Conservation (phyloP, 1,140 invertebrate species). For the Phthorimaea operculella region DNA sequence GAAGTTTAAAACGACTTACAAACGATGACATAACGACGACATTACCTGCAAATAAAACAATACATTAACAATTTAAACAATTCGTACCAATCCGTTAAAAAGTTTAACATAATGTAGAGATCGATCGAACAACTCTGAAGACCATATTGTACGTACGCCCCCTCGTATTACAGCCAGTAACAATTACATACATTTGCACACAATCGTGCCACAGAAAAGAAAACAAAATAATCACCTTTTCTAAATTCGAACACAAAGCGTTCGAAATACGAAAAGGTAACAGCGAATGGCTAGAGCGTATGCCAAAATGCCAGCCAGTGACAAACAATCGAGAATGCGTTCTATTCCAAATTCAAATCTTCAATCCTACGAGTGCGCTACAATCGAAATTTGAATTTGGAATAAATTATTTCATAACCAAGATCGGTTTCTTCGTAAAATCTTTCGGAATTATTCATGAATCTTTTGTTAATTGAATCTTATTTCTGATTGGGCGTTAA, state of each 20-base stretch:
- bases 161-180: slow-evolving; percentile 22
- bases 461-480: slow-evolving; percentile 27
- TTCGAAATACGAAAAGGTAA: slow-evolving; percentile 31
- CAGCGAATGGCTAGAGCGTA: slow-evolving; percentile 55
- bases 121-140: no score
- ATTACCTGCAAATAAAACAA: no score
- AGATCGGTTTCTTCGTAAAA: slow-evolving; percentile 21
- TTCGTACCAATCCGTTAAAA: no score
- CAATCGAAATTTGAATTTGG: slow-evolving; percentile 41
- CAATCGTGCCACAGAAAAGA: slow-evolving; percentile 29
- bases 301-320: slow-evolving; percentile 57
- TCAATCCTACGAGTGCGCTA: slow-evolving; percentile 8
- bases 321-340: slow-evolving; percentile 60
- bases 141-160: no score
- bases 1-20: no score
- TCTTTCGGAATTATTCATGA: slow-evolving; percentile 21
- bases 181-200: slow-evolving; percentile 42
- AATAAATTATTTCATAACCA: slow-evolving; percentile 31
- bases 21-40: no score
- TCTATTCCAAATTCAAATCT: slow-evolving; percentile 49
- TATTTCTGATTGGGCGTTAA: slow-evolving; percentile 38
- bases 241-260: slow-evolving; percentile 20
- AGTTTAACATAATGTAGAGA: no score
- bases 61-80: no score
- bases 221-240: slow-evolving; percentile 32